Base-by-base conservation (phyloP, 2,797 vertebrate species). In the Enteromius thamalakanensis region DNA sequence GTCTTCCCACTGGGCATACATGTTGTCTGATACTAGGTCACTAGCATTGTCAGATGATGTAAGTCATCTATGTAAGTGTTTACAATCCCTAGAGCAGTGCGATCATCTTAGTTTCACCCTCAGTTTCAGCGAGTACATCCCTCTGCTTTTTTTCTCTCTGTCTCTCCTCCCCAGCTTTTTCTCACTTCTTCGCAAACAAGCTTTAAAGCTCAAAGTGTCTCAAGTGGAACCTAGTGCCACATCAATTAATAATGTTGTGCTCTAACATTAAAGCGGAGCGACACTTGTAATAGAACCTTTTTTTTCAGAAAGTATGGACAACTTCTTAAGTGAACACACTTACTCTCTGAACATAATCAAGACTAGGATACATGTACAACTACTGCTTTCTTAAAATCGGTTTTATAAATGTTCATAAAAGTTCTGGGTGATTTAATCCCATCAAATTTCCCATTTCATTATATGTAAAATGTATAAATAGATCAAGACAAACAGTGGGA, bases 211-310 rank as follows among this genome's bases (percentile, higher is more conserved):
- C 51, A 17, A n/a, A 70, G 74, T 82, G 49, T 72, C 83, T 82
- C 55, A 65, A 17, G 83, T 74, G 79, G 64, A 80, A 89, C 86
- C 80, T 42, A 26, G 62, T 47, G 77, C 40, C 14, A 70, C 55
- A 86, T 89, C 53, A 45, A 14, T 88, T 69, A 86, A 81, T 82
- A 76, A 72, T 80, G 69, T 67, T 82, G 72, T 70, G 34, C 55
- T 86, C 40, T 72, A 68, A 72, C 45, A 77, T 80, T 86, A 75
- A 80, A 69, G 55, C 23, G n/a, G 37, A 81, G 70, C 70, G 68
- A 29, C 58, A 84, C 69, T 70, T 70, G 67, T 65, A 78, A 87
- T 81, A 72, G 6, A 29, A 72, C 23, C 64, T 19, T 77, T 84
- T 85, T 17, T 6, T 34, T 21, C 26, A 55, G 87, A 83, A 76